phyloP scores from a whole-genome alignment of 2,113 vertebrate genomes.

The Neodon shergylaensis region DNA sequence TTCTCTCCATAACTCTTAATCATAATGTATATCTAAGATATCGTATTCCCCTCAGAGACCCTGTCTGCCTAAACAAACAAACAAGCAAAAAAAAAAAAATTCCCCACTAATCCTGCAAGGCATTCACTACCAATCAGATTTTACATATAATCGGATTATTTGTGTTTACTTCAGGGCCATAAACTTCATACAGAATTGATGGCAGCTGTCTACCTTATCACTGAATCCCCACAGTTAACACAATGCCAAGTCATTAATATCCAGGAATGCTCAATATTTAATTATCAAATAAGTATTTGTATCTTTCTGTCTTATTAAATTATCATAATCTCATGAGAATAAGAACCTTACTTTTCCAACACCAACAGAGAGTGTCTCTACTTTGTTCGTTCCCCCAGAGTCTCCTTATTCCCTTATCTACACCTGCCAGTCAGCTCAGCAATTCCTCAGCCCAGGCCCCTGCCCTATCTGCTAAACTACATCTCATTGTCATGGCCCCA shows the following conservation, averaged over 20 bases:
- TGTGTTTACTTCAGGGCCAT: not conserved
- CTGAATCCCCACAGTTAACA: not conserved
- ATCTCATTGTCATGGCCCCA: not conserved
- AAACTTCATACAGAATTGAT: not conserved
- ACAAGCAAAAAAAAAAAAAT: too few relatives aligned
- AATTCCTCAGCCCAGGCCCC: not conserved
- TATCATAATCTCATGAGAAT: not conserved
- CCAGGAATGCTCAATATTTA: conserved; percentile 5
- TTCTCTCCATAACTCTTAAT: not conserved
- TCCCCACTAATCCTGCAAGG: not conserved
- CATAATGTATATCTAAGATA: not conserved
- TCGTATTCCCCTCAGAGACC: not conserved
- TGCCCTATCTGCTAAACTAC: not conserved
- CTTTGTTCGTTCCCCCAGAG: not conserved
- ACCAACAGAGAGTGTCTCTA: not conserved
- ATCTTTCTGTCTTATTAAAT: not conserved
- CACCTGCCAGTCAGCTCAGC: not conserved
- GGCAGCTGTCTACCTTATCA: not conserved
- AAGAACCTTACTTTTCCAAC: not conserved
- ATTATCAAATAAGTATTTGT: conserved; percentile 37
- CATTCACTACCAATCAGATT: not conserved
- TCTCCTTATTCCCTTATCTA: not conserved
- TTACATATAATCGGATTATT: not conserved
- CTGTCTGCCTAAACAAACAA: not conserved
- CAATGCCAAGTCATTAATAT: not conserved